Conservation (phyloP, 2,888 invertebrate species). For the Dasysyrphus albostriatus region DNA sequence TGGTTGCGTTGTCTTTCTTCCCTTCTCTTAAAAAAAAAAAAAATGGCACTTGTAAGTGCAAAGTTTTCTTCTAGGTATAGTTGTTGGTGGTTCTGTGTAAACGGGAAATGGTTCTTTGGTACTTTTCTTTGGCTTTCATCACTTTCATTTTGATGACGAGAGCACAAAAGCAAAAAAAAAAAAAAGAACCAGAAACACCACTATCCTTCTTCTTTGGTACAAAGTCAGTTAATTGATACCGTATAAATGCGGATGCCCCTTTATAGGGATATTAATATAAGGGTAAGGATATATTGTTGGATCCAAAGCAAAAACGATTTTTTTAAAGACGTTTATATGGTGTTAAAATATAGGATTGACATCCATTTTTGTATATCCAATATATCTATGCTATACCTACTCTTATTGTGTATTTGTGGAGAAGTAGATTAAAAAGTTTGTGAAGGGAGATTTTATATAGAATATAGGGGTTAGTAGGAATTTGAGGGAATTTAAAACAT, state of each 20-base stretch:
- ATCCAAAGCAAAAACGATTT: slow-evolving; percentile 37
- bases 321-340: slow-evolving; percentile 54
- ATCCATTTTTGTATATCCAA: slow-evolving; percentile 17
- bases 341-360: slow-evolving; percentile 44
- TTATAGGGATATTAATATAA: background rate
- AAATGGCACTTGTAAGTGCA: slow-evolving; percentile 10
- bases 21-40: background rate
- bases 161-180: background rate
- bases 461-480: slow-evolving; percentile 5
- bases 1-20: slow-evolving; percentile 3
- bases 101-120: slow-evolving; percentile 50
- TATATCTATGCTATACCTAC: background rate
- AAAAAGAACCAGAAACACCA: background rate
- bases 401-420: background rate
- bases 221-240: slow-evolving; percentile 67
- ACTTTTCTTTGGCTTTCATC: slow-evolving; percentile 48
- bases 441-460: background rate
- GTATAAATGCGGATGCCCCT: slow-evolving; percentile 37
- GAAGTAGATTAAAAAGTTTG: background rate
- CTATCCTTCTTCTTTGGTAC: slow-evolving; percentile 7
- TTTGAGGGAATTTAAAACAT: background rate
- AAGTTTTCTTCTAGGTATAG: slow-evolving; percentile 19
- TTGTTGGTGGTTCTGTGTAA: slow-evolving; percentile 18
- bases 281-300: background rate
- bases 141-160: slow-evolving; percentile 21